phyloP scores from a whole-genome alignment of 2,113 vertebrate genomes.

The Pseudopodoces humilis region DNA sequence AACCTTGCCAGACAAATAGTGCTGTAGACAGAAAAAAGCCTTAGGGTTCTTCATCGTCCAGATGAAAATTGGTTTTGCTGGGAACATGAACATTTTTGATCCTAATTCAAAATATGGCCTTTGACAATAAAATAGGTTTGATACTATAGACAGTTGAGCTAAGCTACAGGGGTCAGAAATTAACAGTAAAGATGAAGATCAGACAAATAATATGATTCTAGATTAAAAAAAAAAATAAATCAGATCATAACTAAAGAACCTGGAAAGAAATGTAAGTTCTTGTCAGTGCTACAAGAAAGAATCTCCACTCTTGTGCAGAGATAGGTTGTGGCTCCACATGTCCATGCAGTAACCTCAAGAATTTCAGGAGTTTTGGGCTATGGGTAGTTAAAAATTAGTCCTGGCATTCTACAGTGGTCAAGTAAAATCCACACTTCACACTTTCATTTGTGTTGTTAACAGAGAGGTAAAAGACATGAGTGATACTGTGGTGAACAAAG shows the following conservation, averaged over 20 bases:
- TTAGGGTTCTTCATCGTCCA: background rate
- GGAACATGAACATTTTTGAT: background rate
- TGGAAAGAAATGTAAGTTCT: background rate
- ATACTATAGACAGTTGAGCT: background rate
- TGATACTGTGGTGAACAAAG: background rate
- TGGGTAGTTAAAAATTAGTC: background rate
- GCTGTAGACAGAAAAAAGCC: background rate
- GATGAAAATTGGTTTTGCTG: background rate
- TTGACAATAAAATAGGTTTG: constrained; percentile 24
- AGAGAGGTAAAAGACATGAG: background rate
- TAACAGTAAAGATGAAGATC: background rate
- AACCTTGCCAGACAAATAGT: constrained; percentile 1
- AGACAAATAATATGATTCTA: background rate
- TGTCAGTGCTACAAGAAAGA: background rate
- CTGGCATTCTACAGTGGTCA: background rate
- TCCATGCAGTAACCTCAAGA: background rate
- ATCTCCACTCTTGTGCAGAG: background rate
- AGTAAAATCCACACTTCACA: background rate
- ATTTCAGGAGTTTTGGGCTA: background rate
- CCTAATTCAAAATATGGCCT: constrained; percentile 15
- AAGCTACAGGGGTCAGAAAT: background rate
- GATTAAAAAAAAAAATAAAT: background rate
- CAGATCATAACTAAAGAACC: background rate
- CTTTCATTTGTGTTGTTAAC: background rate
- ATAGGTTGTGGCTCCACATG: background rate